Conservation (phyloP, 2,797 vertebrate genomes). For the Falco novaeseelandiae region DNA sequence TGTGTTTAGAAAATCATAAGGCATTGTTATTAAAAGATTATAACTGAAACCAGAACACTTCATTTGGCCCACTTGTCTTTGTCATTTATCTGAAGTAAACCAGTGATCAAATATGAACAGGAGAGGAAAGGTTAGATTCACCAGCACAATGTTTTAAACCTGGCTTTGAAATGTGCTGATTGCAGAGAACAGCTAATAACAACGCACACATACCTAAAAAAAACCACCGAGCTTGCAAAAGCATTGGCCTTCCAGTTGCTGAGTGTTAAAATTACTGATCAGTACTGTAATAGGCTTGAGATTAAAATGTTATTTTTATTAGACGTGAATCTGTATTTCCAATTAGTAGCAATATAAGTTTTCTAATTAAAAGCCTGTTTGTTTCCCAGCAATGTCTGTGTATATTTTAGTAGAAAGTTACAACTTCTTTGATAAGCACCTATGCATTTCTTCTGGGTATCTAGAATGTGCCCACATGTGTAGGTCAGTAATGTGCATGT, state of each 20-base stretch:
- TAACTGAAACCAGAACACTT: neutral
- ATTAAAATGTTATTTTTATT: neutral
- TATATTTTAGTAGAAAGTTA: neutral
- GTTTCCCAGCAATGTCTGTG: neutral
- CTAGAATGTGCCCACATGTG: neutral
- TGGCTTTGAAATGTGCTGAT: constrained; percentile 28
- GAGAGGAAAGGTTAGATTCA: neutral
- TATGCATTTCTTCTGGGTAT: neutral
- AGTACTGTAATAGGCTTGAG: neutral
- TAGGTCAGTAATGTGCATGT: neutral
- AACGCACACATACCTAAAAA: neutral
- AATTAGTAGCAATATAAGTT: neutral
- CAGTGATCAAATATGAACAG: neutral
- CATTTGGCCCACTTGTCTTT: neutral
- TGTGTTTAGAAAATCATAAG: neutral
- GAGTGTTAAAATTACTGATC: neutral
- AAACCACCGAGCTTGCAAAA: neutral
- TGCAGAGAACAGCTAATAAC: neutral
- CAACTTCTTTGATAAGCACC: neutral
- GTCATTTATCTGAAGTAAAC: neutral
- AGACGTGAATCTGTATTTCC: neutral
- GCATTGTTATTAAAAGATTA: neutral
- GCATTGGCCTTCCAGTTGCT: neutral
- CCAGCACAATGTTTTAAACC: constrained; percentile 43
- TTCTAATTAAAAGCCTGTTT: neutral